phyloP scores from a whole-genome alignment of 1,140 invertebrate genomes.

The Tetranychus urticae region DNA sequence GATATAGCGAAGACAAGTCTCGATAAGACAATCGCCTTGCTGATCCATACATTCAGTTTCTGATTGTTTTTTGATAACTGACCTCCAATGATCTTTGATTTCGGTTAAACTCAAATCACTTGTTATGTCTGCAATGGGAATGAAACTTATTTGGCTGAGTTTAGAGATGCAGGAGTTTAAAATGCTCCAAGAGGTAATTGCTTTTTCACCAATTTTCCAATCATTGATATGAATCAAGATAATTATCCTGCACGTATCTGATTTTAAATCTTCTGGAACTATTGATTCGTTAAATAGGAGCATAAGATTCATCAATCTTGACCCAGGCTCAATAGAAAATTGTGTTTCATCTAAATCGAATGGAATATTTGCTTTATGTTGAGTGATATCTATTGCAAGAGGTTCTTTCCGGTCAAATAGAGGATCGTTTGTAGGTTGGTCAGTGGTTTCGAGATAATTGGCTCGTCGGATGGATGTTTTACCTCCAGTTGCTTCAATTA shows the following conservation, averaged over 20 bases:
- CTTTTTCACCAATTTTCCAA: not conserved
- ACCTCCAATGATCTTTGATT: not conserved
- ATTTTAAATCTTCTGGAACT: not conserved
- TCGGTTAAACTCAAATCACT: not conserved
- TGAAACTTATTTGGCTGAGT: not conserved
- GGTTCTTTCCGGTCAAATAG: too few species aligned
- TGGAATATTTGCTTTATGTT: too few species aligned
- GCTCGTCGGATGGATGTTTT: too few species aligned
- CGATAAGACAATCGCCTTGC: not conserved
- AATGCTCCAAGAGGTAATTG: not conserved
- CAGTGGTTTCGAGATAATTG: too few species aligned
- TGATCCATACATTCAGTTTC: not conserved
- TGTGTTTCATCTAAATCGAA: too few species aligned
- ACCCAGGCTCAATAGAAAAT: not conserved
- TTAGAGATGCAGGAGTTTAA: not conserved
- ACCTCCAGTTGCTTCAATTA: too few species aligned
- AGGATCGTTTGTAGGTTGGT: too few species aligned
- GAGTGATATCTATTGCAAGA: too few species aligned
- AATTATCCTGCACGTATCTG: not conserved
- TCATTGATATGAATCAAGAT: not conserved
- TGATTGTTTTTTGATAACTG: not conserved
- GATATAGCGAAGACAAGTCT: not conserved
- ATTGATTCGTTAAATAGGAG: not conserved
- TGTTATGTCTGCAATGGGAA: not conserved
- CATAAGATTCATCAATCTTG: not conserved